Evolutionary conservation across 2,797 vertebrate species (phyloP).

Genomic region (Brotula barbata): DNA sequence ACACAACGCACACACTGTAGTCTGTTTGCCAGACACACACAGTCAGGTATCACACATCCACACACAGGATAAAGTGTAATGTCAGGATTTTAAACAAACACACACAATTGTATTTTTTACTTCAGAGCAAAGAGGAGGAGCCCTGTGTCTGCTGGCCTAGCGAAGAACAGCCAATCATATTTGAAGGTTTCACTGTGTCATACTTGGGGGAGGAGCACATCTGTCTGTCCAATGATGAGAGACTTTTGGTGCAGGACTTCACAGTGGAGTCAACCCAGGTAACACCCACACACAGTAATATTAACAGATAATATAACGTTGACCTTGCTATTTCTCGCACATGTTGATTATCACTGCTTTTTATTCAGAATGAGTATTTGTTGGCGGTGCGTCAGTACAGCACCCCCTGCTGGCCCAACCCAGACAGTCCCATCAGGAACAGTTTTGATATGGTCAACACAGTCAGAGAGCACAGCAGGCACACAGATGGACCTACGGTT

Average conservation of each 20-base stretch:
- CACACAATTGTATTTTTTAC: background rate
- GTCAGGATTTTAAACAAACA: background rate
- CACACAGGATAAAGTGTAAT: background rate
- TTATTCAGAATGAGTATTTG: constrained; percentile 84
- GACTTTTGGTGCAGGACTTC: constrained; percentile 89
- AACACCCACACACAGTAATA: constrained; percentile 13
- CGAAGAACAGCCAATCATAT: constrained; percentile 90
- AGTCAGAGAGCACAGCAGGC: constrained; percentile 86
- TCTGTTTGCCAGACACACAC: constrained; percentile 87
- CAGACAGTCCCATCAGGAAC: constrained; percentile 95
- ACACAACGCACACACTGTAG: constrained; percentile 86
- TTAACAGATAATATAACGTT: constrained; percentile 6
- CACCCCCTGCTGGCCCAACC: constrained; percentile 93
- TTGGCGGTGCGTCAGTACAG: constrained; percentile 91
- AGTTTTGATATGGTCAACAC: constrained; percentile 89
- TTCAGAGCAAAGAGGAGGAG: constrained; percentile 78
- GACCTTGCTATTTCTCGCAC: background rate
- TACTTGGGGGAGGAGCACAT: constrained; percentile 85
- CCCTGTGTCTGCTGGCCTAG: constrained; percentile 88
- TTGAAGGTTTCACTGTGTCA: constrained; percentile 89
- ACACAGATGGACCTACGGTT: constrained; percentile 82
- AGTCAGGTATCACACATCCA: constrained; percentile 77
- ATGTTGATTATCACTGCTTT: background rate
- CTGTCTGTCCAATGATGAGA: constrained; percentile 88
- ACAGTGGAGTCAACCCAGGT: constrained; percentile 90